Conservation (phyloP, 2,113 vertebrate genomes). For the Pao palembangensis region DNA sequence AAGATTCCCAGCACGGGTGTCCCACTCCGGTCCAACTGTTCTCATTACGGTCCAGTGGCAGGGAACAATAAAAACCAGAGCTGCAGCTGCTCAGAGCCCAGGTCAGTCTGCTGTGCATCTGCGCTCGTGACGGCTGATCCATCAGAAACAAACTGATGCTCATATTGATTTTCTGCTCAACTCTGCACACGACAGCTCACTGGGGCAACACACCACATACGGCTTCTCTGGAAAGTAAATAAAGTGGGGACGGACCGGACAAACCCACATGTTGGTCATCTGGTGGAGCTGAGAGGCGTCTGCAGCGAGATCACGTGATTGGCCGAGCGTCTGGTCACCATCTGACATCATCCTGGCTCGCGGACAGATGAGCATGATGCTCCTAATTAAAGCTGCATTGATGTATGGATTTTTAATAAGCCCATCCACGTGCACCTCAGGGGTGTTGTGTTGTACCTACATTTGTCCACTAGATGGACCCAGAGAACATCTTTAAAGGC, state of each 20-base stretch:
- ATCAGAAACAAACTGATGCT: conserved; percentile 23
- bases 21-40: background rate
- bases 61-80: conserved; percentile 2
- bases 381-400: conserved; percentile 16
- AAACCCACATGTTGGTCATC: background rate
- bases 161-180: background rate
- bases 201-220: too few species aligned
- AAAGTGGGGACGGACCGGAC: too few species aligned
- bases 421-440: background rate
- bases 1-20: background rate
- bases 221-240: too few species aligned
- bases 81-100: conserved; percentile 6
- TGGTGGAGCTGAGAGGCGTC: background rate
- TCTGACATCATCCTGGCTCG: conserved; percentile 4
- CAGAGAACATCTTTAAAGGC: too few species aligned
- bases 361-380: conserved; percentile 7
- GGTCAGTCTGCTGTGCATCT: background rate
- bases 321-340: conserved; percentile 1
- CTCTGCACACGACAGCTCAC: too few species aligned
- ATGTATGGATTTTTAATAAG: conserved; percentile 3
- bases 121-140: conserved; percentile 19
- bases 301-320: background rate
- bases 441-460: background rate
- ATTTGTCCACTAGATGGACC: conserved; percentile 32
- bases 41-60: background rate